These are phyloP conservation scores for Plagodis pulveraria DNA, from an alignment of 2,888 invertebrate genomes.

Conservation along the genomic window DNA sequence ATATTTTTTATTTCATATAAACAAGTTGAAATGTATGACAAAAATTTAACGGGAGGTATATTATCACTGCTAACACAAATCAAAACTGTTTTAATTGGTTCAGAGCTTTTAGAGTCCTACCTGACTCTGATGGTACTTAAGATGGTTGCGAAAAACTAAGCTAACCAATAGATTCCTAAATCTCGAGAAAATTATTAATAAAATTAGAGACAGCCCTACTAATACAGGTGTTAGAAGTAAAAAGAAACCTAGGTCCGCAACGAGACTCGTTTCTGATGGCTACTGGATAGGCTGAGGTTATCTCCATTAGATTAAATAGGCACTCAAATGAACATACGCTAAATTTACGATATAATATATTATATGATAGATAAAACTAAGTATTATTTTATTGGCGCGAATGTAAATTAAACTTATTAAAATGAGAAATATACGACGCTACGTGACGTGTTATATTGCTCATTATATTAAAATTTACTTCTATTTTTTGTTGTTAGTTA, in stretches of 20 bases:
- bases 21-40: too few relatives aligned
- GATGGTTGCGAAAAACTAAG: not conserved
- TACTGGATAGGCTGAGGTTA: constrained; percentile 28
- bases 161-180: too few relatives aligned
- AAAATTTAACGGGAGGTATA: too few relatives aligned
- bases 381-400: constrained; percentile 27
- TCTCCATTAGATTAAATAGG: constrained; percentile 37
- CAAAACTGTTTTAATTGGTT: too few relatives aligned
- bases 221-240: constrained; percentile 27
- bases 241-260: constrained; percentile 29
- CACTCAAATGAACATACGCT: constrained; percentile 22
- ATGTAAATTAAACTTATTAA: constrained; percentile 9
- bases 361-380: constrained; percentile 11
- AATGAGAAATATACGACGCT: not conserved
- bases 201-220: constrained; percentile 26
- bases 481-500: too few relatives aligned
- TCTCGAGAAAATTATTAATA: too few relatives aligned
- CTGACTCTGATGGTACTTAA: too few relatives aligned
- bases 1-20: too few relatives aligned
- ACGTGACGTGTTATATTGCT: too few relatives aligned
- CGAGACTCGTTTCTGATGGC: constrained; percentile 28
- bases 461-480: too few relatives aligned
- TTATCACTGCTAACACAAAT: too few relatives aligned
- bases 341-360: constrained; percentile 25
- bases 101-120: too few relatives aligned